Conservation (phyloP, 2,113 vertebrate species). For the Hydropotes inermis region DNA sequence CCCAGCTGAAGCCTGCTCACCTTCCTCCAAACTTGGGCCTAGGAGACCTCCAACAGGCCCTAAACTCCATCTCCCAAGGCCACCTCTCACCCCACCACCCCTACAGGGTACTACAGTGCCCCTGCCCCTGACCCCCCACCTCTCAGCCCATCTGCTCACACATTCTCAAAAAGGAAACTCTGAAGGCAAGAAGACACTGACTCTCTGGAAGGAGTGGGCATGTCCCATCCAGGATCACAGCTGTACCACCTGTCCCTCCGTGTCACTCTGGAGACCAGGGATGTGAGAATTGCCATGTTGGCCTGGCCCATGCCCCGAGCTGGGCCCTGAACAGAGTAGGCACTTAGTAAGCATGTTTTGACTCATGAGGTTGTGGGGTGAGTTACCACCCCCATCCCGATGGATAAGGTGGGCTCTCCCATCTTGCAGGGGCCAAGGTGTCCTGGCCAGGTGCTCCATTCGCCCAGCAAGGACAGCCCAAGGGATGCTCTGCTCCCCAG, state of each 20-base stretch:
- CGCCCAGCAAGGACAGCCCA: too few species aligned
- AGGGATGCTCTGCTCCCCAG: neutral
- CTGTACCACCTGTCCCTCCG: neutral
- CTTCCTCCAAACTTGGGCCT: neutral
- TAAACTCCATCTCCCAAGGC: too few species aligned
- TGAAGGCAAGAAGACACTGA: neutral
- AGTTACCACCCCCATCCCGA: neutral
- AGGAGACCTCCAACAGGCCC: neutral
- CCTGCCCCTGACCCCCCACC: neutral
- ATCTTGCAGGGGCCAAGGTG: fast-evolving
- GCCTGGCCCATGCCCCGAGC: neutral
- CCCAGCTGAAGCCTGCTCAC: neutral
- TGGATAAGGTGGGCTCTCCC: too few species aligned
- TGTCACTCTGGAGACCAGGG: neutral
- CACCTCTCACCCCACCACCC: neutral
- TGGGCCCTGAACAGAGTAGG: neutral
- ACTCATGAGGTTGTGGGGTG: too few species aligned
- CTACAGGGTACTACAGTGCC: too few species aligned
- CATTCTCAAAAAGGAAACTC: neutral
- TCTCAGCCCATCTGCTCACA: neutral
- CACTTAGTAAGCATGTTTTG: too few species aligned
- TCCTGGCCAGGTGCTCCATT: neutral
- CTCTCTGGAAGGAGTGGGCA: neutral
- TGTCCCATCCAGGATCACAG: neutral
- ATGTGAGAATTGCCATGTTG: neutral